Percentiles rank a stretch among this genome's conserved stretches.
These are phyloP conservation scores for Parapsyche elsis DNA, from an alignment of 1,140 invertebrate species.

Conservation along the genomic window DNA sequence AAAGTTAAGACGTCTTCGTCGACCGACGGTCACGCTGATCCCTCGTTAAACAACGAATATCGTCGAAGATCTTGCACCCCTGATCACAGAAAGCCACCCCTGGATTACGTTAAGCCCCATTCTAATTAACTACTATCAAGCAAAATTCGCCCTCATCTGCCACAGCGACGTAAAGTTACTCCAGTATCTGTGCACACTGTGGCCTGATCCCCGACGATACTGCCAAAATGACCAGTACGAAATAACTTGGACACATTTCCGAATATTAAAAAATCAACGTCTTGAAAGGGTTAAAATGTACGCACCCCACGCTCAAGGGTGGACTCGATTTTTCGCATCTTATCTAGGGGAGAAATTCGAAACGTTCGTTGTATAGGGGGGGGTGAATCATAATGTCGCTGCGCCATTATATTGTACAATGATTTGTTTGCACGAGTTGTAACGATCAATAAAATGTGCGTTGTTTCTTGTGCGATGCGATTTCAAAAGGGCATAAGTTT, in stretches of 20 bases:
- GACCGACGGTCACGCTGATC: neutral
- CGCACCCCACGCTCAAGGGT: too few relatives aligned
- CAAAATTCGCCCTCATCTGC: neutral
- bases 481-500: neutral
- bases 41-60: slow-evolving; percentile 10
- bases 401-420: too few relatives aligned
- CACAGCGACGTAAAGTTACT: neutral
- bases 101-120: slow-evolving; percentile 31
- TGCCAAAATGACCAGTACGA: neutral
- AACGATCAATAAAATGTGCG: neutral
- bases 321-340: too few relatives aligned
- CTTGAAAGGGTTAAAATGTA: too few relatives aligned
- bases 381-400: slow-evolving; percentile 25
- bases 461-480: neutral
- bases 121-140: slow-evolving; percentile 45
- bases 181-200: neutral
- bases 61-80: neutral
- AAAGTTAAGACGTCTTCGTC: too few relatives aligned
- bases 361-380: neutral
- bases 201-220: neutral
- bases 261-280: too few relatives aligned
- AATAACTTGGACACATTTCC: neutral
- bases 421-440: neutral
- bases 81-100: slow-evolving; percentile 23
- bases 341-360: slow-evolving; percentile 1